A percentile compares a stretch with the other conserved stretches of the same genome.
These are phyloP conservation scores for Sciurus carolinensis DNA, from an alignment of 2,797 vertebrate genomes.

Conservation along the genomic window DNA sequence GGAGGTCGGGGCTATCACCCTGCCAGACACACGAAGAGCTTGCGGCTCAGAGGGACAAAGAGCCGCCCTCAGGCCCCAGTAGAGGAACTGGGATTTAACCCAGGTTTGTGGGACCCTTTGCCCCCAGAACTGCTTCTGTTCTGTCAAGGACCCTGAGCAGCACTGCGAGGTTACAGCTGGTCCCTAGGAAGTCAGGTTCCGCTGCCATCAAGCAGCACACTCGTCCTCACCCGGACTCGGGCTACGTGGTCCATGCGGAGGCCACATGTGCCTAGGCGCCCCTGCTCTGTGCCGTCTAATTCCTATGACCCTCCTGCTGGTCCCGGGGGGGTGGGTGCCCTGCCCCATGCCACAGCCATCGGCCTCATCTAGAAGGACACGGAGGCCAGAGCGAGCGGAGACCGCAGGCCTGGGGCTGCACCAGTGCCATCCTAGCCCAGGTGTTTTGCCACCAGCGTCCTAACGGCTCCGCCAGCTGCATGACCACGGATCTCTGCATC, in stretches of 20 bases:
- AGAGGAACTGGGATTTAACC: background rate
- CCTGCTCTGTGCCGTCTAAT: background rate
- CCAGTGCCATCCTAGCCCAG: rapidly evolving
- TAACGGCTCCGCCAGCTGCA: rapidly evolving
- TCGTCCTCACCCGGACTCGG: background rate
- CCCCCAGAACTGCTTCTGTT: background rate
- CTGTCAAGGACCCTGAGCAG: too few species aligned
- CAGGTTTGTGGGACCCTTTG: background rate
- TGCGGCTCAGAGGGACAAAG: background rate
- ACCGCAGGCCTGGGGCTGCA: background rate
- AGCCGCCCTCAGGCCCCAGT: background rate
- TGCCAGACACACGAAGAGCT: background rate
- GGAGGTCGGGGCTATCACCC: background rate
- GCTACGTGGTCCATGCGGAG: background rate
- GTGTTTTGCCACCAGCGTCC: background rate
- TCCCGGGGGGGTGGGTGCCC: background rate
- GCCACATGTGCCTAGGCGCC: background rate
- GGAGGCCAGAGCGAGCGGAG: rapidly evolving
- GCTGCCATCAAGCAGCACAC: rapidly evolving
- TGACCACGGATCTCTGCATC: rapidly evolving
- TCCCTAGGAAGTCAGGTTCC: background rate
- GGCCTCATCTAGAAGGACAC: rapidly evolving
- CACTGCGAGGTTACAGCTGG: background rate
- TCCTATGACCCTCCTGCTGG: background rate
- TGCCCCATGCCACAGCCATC: background rate